Evolutionary conservation across 2,113 vertebrate species (phyloP), one percentile per base, ranked within the genome.

Genomic region (Pungitius pungitius): DNA sequence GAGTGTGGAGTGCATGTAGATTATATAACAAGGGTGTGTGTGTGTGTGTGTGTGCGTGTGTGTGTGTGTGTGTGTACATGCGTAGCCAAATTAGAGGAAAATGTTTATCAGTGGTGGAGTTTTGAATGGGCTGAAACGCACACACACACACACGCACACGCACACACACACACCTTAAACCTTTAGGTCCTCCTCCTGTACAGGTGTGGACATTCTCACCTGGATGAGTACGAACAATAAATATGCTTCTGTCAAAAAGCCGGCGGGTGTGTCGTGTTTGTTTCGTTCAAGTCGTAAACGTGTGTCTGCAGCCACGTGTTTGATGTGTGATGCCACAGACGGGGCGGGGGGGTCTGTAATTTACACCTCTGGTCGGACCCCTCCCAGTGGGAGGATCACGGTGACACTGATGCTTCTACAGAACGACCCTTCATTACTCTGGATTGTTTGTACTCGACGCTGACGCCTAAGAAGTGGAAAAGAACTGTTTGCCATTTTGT

Each of bases 171-270:
- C n/a, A 4, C 39, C 39, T 42, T 49, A 26, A 45, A 49, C 6
- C 26, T 55, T 18, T 24, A 55, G 47, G 9, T n/a, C 8, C n/a
- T 24, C 26, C 62, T 30, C 47, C 55, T 80, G 69, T 68, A 74
- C 63, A 60, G 63, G 20, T 9, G 27, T 20, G 27, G 71, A 39
- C 57, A 13, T 14, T 33, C 67, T 42, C 78, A 84, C 69, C 57
- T 8, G 55, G 68, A 35, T 9, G 15, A 72, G 59, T 54, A 54
- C 65, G 5, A 61, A 56, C 79, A 91, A 89, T 91, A 91, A 90
- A 90, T 57, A 3, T 33, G 69, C 73, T 87, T 77, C n/a, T 67
- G 59, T 83, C 39, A 61, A 69, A 61, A 84, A 47, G 14, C 49
- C 33, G 8, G 27, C 6, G 56, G n/a, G 61, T 77, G 8, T 74